phyloP scores from a whole-genome alignment of 64 coral and sea anemone species.

The Dendrophyllia cribrosa region DNA sequence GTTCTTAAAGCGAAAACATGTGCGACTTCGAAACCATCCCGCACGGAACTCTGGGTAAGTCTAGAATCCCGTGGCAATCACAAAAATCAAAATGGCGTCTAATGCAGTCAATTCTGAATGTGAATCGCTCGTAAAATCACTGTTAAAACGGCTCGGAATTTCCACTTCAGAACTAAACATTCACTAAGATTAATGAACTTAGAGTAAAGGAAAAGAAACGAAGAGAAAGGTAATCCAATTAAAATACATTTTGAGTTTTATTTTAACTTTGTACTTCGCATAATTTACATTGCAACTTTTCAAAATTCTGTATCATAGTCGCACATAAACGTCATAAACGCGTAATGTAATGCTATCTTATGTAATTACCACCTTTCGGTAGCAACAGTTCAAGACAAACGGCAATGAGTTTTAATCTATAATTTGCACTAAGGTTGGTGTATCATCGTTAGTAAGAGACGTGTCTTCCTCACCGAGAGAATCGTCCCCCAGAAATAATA shows the following conservation, averaged over 20 bases:
- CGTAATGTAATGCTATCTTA: no score
- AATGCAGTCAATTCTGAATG: not conserved
- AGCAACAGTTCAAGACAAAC: no score
- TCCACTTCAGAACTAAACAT: slow-evolving; percentile 19
- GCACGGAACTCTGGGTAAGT: slow-evolving; percentile 3
- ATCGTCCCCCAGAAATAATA: no score
- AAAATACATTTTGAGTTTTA: not conserved
- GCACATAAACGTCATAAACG: not conserved
- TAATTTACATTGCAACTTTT: slow-evolving; percentile 5
- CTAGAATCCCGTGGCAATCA: not conserved
- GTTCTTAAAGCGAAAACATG: not conserved
- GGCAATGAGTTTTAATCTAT: no score
- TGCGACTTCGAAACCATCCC: not conserved
- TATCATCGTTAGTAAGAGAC: no score
- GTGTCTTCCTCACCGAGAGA: no score
- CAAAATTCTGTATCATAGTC: slow-evolving; percentile 12
- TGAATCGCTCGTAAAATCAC: slow-evolving; percentile 1
- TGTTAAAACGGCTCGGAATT: slow-evolving; percentile 3
- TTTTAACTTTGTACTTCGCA: not conserved
- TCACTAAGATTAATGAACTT: not conserved
- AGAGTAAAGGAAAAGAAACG: not conserved
- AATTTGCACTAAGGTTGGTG: no score
- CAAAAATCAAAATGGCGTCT: slow-evolving; percentile 14
- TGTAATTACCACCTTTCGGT: no score
- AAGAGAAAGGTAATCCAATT: not conserved